Evolutionary conservation across 2,797 vertebrate species (phyloP).

Genomic region (Tapirus indicus): DNA sequence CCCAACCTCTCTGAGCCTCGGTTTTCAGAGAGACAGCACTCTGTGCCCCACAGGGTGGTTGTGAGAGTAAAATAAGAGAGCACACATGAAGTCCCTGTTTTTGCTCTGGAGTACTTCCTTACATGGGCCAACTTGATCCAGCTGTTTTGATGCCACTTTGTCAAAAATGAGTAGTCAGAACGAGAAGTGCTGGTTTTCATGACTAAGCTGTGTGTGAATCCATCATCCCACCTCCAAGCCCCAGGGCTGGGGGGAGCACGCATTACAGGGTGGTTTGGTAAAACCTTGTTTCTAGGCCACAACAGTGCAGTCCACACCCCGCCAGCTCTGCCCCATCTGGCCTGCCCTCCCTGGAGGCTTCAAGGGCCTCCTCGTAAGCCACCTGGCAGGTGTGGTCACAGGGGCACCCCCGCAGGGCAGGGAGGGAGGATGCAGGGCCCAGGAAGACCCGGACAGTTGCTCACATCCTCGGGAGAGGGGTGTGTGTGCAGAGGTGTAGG

Average conservation of each 20-base stretch:
- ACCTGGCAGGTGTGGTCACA: not conserved
- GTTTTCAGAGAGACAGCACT: not conserved
- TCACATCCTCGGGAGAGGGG: not conserved
- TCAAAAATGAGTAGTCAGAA: not conserved
- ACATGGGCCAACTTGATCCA: not conserved
- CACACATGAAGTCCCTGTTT: not conserved
- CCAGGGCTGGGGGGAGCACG: not conserved
- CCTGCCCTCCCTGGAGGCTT: not conserved
- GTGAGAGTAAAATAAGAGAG: not conserved
- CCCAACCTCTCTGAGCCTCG: not conserved
- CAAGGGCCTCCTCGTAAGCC: not conserved
- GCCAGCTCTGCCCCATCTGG: not conserved
- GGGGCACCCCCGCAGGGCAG: not conserved
- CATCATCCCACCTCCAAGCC: not conserved
- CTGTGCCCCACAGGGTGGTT: not conserved
- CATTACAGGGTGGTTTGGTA: not conserved
- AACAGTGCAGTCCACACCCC: not conserved
- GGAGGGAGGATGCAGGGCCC: not conserved
- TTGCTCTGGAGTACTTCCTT: not conserved
- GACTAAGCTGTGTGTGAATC: not conserved
- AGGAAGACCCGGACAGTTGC: not conserved
- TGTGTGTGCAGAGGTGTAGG: not conserved
- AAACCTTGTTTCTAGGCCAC: conserved; percentile 28
- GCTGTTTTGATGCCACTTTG: not conserved
- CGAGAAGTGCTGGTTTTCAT: not conserved